phyloP scores from a whole-genome alignment of 2,797 vertebrate genomes.

The Coccyzus lansbergi region DNA sequence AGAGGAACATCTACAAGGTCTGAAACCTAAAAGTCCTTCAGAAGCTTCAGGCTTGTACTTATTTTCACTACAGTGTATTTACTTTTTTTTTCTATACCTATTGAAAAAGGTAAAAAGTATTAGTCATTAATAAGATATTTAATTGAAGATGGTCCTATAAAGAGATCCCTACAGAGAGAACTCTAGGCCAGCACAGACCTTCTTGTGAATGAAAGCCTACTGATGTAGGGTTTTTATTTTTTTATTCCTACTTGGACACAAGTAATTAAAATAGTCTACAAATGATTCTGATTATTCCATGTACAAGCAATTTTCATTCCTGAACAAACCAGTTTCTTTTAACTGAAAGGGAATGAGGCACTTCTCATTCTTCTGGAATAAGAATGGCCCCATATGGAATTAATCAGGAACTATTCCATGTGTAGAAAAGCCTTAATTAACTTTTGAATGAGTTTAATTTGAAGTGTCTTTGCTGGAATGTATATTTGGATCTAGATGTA shows the following conservation, averaged over 20 bases:
- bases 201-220: background rate
- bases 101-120: background rate
- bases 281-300: background rate
- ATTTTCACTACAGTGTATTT: background rate
- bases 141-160: background rate
- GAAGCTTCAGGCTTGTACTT: background rate
- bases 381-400: constrained; percentile 24
- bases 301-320: background rate
- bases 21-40: background rate
- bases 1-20: background rate
- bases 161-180: background rate
- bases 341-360: constrained; percentile 13
- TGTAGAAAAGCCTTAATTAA: constrained; percentile 50
- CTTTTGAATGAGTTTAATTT: constrained; percentile 43
- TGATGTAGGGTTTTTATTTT: background rate
- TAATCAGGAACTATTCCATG: constrained; percentile 40
- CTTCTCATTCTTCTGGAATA: background rate
- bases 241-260: background rate
- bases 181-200: background rate
- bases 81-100: background rate
- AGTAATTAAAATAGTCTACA: background rate
- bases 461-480: constrained; percentile 13
- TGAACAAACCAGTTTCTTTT: background rate
- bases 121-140: background rate
- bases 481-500: constrained; percentile 14